Base-by-base conservation (phyloP, 2,113 vertebrate genomes). In the Lagenorhynchus albirostris region DNA sequence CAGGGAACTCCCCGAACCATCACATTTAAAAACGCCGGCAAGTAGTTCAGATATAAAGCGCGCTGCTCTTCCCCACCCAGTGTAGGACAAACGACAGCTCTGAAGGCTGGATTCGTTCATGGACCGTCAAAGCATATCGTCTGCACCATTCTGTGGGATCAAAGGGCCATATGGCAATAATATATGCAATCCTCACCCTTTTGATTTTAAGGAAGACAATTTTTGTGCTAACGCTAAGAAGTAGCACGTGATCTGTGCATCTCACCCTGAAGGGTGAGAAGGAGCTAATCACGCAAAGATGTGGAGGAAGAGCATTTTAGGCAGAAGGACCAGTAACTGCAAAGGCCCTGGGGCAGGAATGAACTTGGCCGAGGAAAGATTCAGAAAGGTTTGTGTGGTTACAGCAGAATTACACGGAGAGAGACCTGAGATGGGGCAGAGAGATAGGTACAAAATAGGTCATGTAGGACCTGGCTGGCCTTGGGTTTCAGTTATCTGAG, bases 131-230 rank as follows among this genome's bases (percentile, higher is more conserved):
- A 20, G 4, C 33, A 36, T 29, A 55, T 33, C 7, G 7, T 89
- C 60, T 25, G 18, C 14, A 6, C 25, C 11, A 5, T 6, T 25
- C 50, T 26, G 25, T 58, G 55, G 18, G n/a, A 36, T n/a, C 5
- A 33, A 15, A 31, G 4, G 17, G 33, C 18, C 17, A 0, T 14
- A 8, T 0, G 25, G 41, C 5, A 10, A 12, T 26, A 33, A 26
- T 6, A 38, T 11, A 36, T 12, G 36, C 21, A 4, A 23, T 23
- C 50, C 73, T 86, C 63, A 63, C 26, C 33, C 7, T 41, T 38
- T 55, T n/a, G 17, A 15, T 17, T 38, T 50, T 26, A 33, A 31
- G 47, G 36, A 67, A 77, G 47, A 25, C 12, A 25, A 70, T 15
- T 36, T 50, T 14, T 20, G 4, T 13, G 58, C 44, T 29, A 4